These are phyloP conservation scores for Lordiphosa stackelbergi DNA, from an alignment of 1,140 invertebrate genomes.

Conservation along the genomic window DNA sequence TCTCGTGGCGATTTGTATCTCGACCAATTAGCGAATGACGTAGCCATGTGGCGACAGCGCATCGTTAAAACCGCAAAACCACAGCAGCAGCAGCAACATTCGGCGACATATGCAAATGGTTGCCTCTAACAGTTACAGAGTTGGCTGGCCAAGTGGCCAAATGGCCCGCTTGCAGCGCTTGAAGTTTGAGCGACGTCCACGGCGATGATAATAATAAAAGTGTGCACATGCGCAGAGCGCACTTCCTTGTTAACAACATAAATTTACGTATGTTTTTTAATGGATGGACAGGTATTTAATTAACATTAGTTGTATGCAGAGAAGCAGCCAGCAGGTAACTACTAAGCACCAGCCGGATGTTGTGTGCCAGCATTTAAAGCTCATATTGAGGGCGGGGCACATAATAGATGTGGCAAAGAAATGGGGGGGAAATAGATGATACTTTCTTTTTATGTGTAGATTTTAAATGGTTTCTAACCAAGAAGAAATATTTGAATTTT, in stretches of 20 bases:
- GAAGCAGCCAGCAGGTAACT: conserved; percentile 20
- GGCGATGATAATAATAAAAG: conserved; percentile 68
- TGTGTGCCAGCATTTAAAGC: conserved; percentile 8
- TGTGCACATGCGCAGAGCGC: conserved; percentile 65
- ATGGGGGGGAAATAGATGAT: conserved; percentile 17
- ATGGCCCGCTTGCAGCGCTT: conserved; percentile 31
- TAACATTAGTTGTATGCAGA: conserved; percentile 53
- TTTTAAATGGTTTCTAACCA: no score
- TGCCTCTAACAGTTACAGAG: conserved; percentile 31
- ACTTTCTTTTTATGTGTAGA: conserved; percentile 11
- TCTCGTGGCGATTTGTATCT: conserved; percentile 59
- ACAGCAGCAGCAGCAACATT: conserved; percentile 27
- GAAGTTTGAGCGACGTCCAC: conserved; percentile 43
- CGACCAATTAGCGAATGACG: conserved; percentile 71
- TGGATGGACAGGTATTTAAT: conserved; percentile 73
- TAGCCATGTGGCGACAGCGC: conserved; percentile 59
- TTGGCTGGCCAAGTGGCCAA: conserved; percentile 38
- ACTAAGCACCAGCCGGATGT: conserved; percentile 51
- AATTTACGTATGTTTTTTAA: conserved; percentile 74
- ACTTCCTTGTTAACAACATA: conserved; percentile 74
- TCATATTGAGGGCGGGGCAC: conserved; percentile 28
- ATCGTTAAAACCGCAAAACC: conserved; percentile 47
- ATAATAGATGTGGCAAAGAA: conserved; percentile 2
- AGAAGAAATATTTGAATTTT: no score
- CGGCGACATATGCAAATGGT: conserved; percentile 63